Evolutionary conservation across 2,888 invertebrate species (phyloP).

Genomic region (Eupithecia tripunctaria): DNA sequence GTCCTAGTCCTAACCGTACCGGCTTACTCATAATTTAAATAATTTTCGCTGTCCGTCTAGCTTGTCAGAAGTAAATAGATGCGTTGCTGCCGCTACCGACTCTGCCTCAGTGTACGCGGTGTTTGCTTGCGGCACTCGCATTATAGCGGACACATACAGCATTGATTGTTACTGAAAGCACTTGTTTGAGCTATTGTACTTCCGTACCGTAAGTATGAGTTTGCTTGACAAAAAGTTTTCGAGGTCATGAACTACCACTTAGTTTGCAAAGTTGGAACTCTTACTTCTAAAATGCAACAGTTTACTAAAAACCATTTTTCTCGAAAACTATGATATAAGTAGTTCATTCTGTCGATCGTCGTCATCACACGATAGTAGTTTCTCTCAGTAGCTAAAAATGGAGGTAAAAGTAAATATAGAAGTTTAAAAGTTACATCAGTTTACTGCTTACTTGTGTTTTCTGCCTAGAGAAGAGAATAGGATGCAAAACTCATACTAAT

Average conservation of each 20-base stretch:
- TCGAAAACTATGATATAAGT: too few species aligned
- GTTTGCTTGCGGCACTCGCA: slow-evolving; percentile 19
- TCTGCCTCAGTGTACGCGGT: not conserved
- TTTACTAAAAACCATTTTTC: not conserved
- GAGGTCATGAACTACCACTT: not conserved
- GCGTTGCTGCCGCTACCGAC: not conserved
- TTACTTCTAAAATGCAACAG: not conserved
- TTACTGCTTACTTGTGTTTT: too few species aligned
- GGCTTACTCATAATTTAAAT: too few species aligned
- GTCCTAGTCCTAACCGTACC: not conserved
- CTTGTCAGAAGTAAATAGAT: not conserved
- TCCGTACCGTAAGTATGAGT: not conserved
- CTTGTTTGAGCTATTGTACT: slow-evolving; percentile 19
- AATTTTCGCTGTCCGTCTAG: too few species aligned
- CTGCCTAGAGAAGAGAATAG: not conserved
- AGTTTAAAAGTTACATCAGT: too few species aligned
- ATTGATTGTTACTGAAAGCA: slow-evolving; percentile 19
- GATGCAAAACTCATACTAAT: not conserved
- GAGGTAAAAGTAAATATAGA: not conserved
- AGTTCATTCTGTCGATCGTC: too few species aligned
- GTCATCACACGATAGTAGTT: not conserved
- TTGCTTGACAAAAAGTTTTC: not conserved
- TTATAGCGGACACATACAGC: slow-evolving; percentile 12
- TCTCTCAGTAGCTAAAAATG: not conserved
- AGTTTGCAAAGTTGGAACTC: not conserved